Evolutionary conservation across 53 echinoderm and acorn worm genomes (phyloP).

Genomic region (Crossaster papposus): DNA sequence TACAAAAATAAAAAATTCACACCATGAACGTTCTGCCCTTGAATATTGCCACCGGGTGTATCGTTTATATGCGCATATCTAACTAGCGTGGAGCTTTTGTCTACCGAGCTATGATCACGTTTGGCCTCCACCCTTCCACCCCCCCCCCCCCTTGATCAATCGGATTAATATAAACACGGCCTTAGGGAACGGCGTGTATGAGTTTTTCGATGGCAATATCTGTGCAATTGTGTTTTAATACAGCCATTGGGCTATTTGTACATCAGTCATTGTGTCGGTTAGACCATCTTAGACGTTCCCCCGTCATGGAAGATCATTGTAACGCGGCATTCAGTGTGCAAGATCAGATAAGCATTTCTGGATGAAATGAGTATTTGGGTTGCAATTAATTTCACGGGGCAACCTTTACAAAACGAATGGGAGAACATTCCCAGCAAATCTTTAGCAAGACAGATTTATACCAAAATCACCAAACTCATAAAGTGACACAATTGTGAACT

Average conservation of each 20-base stretch:
- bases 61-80: conserved; percentile 27
- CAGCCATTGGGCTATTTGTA: not conserved
- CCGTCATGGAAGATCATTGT: not conserved
- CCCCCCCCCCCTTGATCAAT: not conserved
- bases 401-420: not conserved
- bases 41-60: conserved; percentile 4
- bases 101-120: conserved; percentile 29
- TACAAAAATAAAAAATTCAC: not conserved
- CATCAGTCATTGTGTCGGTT: not conserved
- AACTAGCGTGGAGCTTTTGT: conserved; percentile 23
- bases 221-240: not conserved
- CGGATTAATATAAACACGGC: conserved; percentile 36
- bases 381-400: not conserved
- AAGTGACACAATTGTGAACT: not conserved
- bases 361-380: too few relatives aligned
- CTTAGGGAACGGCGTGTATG: conserved; percentile 3
- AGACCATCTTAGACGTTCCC: not conserved
- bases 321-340: too few relatives aligned
- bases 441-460: not conserved
- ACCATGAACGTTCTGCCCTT: conserved; percentile 18
- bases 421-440: not conserved
- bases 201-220: conserved; percentile 35
- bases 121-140: not conserved
- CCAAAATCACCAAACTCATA: not conserved
- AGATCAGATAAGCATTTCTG: too few relatives aligned